Evolutionary conservation across 2,888 invertebrate genomes (phyloP).

Genomic region (Galeruca laticollis): DNA sequence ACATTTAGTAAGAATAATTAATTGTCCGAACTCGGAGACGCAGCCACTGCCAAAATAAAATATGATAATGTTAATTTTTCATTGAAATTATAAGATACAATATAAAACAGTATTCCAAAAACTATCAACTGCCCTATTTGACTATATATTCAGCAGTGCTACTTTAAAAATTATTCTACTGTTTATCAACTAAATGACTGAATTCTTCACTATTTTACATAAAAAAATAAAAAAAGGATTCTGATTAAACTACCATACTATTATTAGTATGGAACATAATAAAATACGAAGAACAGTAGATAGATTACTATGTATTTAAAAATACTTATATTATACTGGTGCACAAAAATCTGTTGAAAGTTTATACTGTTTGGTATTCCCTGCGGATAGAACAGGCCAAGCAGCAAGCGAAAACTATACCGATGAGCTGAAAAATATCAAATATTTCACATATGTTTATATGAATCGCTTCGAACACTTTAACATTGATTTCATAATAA

Average conservation of each 20-base stretch:
- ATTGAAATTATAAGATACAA: too few relatives aligned
- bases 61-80: too few relatives aligned
- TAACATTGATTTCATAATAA: too few relatives aligned
- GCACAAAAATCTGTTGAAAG: conserved; percentile 26
- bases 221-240: conserved; percentile 15
- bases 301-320: conserved; percentile 38
- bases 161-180: background rate
- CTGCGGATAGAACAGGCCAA: conserved; percentile 92
- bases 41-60: too few relatives aligned
- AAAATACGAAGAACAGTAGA: conserved; percentile 36
- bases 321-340: conserved; percentile 38
- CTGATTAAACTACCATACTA: conserved; percentile 41
- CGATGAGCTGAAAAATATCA: conserved; percentile 78
- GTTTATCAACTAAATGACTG: conserved; percentile 5
- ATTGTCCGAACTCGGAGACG: too few relatives aligned
- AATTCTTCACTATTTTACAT: conserved; percentile 14
- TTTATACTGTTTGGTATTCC: conserved; percentile 83
- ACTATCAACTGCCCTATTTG: too few relatives aligned
- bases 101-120: too few relatives aligned
- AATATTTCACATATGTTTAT: too few relatives aligned
- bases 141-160: too few relatives aligned
- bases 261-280: conserved; percentile 35
- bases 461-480: too few relatives aligned
- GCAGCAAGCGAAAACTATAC: conserved; percentile 92
- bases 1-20: too few relatives aligned